Base-by-base conservation (phyloP, 2,113 vertebrate genomes). In the Rhizomys pruinosus region DNA sequence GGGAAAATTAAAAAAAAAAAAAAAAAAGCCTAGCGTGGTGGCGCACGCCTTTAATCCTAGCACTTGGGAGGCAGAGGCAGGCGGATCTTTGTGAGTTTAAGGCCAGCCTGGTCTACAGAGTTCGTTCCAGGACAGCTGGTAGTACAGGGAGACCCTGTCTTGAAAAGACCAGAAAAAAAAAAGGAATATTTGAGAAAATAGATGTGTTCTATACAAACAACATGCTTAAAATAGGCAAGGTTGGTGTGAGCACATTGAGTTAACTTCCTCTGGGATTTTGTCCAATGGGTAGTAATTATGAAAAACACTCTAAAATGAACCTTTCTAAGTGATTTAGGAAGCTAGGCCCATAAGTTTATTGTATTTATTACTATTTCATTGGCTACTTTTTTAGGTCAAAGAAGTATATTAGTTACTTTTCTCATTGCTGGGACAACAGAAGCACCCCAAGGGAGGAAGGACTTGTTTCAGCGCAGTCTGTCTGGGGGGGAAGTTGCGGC, bases 381-480 rank as follows among this genome's bases (percentile, higher is more conserved):
- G 11, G 2, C 57, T 88, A 23, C 68, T 92, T 69, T 90, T 94
- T 90, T 74, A 81, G 52, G 74, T 71, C 74, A 80, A 71, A 77
- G 29, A 69, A 72, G 16, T 72, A 23, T 87, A 77, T 89, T 89
- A 19, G 17, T n/a, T 55, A 74, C 72, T 74, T 42, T 32, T 52
- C 73, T 76, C 55, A 17, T n/a, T 55, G 47, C 32, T 55, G 16
- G 34, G 47, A 78, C 47, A 78, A 12, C 32, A 29, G 61, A 63
- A 52, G 74, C 2, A n/a, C 16, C 39, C 29, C 32, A 19, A 23
- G 76, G 44, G 17, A 34, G 34, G 19, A 76, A 7, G 76, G 34
- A 16, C 20, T 34, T 78, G 47, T 44, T 44, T 55, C 76, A 27
- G 11, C 2, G 32, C 44, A 32, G 47, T 32, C 71, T 19, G 44